Evolutionary conservation across 53 echinoderm and acorn worm genomes (phyloP).

Genomic region (Temnopleurus reevesii): DNA sequence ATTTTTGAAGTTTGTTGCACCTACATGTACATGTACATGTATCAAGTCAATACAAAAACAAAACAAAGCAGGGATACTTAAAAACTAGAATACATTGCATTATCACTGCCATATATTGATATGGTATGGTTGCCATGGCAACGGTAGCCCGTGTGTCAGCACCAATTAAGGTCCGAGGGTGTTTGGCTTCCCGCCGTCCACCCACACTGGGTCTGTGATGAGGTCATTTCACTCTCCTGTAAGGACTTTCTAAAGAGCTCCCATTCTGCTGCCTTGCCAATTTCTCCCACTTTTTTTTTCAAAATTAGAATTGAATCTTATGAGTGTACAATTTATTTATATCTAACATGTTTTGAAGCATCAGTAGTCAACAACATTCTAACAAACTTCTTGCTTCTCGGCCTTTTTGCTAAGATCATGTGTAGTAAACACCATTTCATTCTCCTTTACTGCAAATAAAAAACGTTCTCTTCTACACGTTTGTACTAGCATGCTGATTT

Average conservation of each 20-base stretch:
- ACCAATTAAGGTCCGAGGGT: constrained; percentile 26
- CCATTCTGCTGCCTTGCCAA: background rate
- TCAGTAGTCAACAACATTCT: too few relatives aligned
- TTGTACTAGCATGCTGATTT: too few relatives aligned
- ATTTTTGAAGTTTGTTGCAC: too few relatives aligned
- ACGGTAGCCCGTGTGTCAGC: constrained; percentile 10
- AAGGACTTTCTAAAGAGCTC: background rate
- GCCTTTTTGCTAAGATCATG: too few relatives aligned
- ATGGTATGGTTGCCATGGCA: constrained; percentile 2
- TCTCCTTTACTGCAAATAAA: too few relatives aligned
- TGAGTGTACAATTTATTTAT: background rate
- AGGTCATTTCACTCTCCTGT: constrained; percentile 26
- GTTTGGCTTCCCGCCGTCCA: constrained; percentile 15
- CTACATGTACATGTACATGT: too few relatives aligned
- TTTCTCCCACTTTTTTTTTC: background rate
- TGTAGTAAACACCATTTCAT: too few relatives aligned
- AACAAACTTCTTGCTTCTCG: too few relatives aligned
- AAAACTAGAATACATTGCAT: background rate
- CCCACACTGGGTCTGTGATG: constrained; percentile 28
- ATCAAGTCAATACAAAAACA: background rate
- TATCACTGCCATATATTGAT: background rate
- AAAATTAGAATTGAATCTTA: background rate
- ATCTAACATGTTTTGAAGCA: background rate
- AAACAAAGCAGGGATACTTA: background rate
- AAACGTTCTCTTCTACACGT: too few relatives aligned